Percentiles rank a stretch among this genome's conserved stretches.
These are phyloP conservation scores for Proisotoma minuta DNA, from an alignment of 2,888 invertebrate species.

Conservation along the genomic window DNA sequence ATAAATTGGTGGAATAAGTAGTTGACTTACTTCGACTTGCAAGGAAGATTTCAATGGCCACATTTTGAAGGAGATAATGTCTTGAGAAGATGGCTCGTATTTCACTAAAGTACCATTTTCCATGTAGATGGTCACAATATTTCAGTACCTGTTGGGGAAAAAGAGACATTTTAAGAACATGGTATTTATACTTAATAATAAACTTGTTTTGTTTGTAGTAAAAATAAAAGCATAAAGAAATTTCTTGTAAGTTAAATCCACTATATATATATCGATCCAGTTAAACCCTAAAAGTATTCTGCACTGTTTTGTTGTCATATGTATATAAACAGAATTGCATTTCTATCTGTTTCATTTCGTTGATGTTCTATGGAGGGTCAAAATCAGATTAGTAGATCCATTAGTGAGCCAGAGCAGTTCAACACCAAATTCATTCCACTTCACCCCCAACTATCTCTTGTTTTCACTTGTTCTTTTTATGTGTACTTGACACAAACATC, in stretches of 20 bases:
- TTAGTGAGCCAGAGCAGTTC: conserved; percentile 48
- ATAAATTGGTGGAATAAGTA: conserved; percentile 10
- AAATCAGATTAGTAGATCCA: conserved; percentile 48
- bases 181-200: too few species aligned
- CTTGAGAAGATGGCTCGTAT: conserved; percentile 97
- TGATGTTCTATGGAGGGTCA: conserved; percentile 42
- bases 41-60: conserved; percentile 96
- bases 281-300: neutral
- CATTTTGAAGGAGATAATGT: conserved; percentile 92
- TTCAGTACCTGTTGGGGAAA: conserved; percentile 73
- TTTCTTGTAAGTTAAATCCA: too few species aligned
- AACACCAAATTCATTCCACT: conserved; percentile 46
- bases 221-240: too few species aligned
- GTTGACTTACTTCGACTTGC: conserved; percentile 92
- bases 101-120: conserved; percentile 99
- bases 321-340: conserved; percentile 1
- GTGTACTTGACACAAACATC: neutral
- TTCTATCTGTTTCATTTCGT: neutral
- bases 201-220: too few species aligned
- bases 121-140: conserved; percentile 97
- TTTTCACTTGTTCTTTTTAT: neutral
- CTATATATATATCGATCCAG: too few species aligned
- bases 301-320: conserved; percentile 2
- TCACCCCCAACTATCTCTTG: conserved; percentile 1
- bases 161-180: too few species aligned